phyloP scores from a whole-genome alignment of 1,140 invertebrate species.

The Phymastichus coffea region DNA sequence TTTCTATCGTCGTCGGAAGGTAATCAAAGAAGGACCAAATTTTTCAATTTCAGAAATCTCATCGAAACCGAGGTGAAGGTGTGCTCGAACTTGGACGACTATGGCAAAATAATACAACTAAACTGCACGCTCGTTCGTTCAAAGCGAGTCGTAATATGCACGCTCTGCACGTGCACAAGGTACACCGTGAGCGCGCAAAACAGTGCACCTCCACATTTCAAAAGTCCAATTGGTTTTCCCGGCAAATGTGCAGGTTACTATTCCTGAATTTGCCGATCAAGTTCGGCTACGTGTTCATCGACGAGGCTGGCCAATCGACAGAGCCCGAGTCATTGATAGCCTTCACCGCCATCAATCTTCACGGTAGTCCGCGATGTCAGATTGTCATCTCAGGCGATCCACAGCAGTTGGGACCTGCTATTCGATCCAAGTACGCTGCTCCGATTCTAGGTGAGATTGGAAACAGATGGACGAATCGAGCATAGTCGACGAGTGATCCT shows the following conservation, averaged over 20 bases:
- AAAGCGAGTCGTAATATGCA: not conserved
- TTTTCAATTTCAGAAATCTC: too few relatives aligned
- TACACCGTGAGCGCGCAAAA: not conserved
- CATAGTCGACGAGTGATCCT: not conserved
- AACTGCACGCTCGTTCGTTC: not conserved
- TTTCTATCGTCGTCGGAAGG: too few relatives aligned
- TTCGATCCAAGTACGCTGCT: conserved; percentile 59
- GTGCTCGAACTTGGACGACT: not conserved
- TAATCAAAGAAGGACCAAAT: too few relatives aligned
- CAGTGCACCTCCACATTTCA: too few relatives aligned
- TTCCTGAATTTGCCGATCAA: not conserved
- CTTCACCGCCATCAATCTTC: conserved; percentile 47
- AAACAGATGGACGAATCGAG: conserved; percentile 24
- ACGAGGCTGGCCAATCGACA: conserved; percentile 82
- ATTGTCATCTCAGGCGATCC: conserved; percentile 83
- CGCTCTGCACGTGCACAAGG: not conserved
- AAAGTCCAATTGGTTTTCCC: too few relatives aligned
- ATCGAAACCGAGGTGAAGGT: not conserved
- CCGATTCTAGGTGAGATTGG: conserved; percentile 37
- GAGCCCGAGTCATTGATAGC: conserved; percentile 77
- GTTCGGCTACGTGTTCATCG: conserved; percentile 73
- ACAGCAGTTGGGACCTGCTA: conserved; percentile 73
- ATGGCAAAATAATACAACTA: not conserved
- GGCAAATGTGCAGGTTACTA: not conserved
- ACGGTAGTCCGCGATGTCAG: conserved; percentile 43